Percentiles rank a stretch among this genome's conserved stretches.
Evolutionary conservation across 2,888 invertebrate species (phyloP).

Genomic region (Chesias legatella): DNA sequence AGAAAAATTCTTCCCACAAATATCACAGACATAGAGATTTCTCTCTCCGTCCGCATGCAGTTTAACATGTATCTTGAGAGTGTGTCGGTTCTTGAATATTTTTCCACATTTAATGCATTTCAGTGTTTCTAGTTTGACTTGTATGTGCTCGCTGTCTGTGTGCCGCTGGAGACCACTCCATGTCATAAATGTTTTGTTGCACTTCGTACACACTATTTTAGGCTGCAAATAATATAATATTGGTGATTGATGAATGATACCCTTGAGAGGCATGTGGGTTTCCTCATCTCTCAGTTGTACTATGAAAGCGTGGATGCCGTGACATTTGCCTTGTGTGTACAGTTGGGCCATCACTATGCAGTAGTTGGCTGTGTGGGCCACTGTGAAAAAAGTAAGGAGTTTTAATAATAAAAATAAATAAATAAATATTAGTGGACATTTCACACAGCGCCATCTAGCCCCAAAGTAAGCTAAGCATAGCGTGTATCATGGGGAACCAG

Average conservation of each 20-base stretch:
- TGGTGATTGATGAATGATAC: too few relatives aligned
- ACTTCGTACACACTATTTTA: constrained; percentile 50
- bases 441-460: too few relatives aligned
- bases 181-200: constrained; percentile 61
- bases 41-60: constrained; percentile 52
- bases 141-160: constrained; percentile 52
- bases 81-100: constrained; percentile 54
- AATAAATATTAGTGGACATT: too few relatives aligned
- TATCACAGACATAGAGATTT: constrained; percentile 54
- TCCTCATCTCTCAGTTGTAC: constrained; percentile 94
- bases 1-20: constrained; percentile 63
- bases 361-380: constrained; percentile 96
- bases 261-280: constrained; percentile 91
- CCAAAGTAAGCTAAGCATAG: too few relatives aligned
- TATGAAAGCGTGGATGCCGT: constrained; percentile 95
- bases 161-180: constrained; percentile 62
- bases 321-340: constrained; percentile 88
- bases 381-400: constrained; percentile 65
- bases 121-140: constrained; percentile 45
- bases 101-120: constrained; percentile 62
- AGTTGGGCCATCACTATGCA: constrained; percentile 96
- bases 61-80: constrained; percentile 54
- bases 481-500: too few relatives aligned
- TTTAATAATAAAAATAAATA: background rate
- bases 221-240: constrained; percentile 32